Evolutionary conservation across 2,113 vertebrate genomes (phyloP).

Genomic region (Narcine bancroftii): DNA sequence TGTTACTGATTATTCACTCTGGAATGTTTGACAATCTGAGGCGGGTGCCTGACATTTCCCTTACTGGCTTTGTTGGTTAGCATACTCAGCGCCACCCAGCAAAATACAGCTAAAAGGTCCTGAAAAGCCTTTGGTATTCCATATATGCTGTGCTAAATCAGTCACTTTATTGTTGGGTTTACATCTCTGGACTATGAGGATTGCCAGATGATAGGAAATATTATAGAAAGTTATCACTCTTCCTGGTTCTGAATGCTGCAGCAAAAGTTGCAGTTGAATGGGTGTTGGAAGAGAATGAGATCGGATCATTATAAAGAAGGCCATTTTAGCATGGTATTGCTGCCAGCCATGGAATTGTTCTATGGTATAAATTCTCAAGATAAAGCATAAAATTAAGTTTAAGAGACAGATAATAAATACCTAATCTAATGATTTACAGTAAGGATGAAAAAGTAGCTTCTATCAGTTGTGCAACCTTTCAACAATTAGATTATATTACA

Average conservation of each 20-base stretch:
- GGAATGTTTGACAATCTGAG: neutral
- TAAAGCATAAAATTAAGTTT: neutral
- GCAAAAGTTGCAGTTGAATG: neutral
- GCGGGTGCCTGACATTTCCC: neutral
- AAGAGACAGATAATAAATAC: neutral
- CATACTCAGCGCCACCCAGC: neutral
- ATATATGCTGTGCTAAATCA: neutral
- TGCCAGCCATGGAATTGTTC: neutral
- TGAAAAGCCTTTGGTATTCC: no score
- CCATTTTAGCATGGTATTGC: neutral
- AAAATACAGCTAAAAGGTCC: no score
- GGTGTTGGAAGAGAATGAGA: neutral
- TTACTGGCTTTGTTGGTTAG: neutral
- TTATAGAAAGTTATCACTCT: no score
- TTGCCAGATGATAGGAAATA: no score
- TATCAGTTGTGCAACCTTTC: neutral
- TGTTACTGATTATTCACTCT: neutral
- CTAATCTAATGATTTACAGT: neutral
- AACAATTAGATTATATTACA: neutral
- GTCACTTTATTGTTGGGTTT: no score
- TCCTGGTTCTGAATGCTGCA: neutral
- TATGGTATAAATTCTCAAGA: neutral
- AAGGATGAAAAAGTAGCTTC: neutral
- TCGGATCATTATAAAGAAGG: neutral
- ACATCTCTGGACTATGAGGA: no score